These are phyloP conservation scores for Portevinia maculata DNA, from an alignment of 2,888 invertebrate genomes.

Conservation along the genomic window DNA sequence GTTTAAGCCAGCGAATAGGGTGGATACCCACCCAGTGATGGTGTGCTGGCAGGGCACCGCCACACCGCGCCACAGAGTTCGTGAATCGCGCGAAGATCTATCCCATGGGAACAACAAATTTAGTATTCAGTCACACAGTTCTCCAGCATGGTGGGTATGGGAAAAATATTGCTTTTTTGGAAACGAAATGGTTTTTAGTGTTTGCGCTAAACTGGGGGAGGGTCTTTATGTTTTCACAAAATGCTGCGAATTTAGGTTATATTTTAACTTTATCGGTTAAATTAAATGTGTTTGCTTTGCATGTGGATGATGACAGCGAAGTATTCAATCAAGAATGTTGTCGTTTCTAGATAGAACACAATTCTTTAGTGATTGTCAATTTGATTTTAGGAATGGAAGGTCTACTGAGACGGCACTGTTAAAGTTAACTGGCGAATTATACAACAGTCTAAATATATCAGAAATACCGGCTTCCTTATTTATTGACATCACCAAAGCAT, in stretches of 20 bases:
- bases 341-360: no score
- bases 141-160: conserved; percentile 40
- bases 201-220: conserved; percentile 39
- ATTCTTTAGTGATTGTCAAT: no score
- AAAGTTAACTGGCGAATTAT: no score
- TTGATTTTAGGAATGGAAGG: no score
- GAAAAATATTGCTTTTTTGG: conserved; percentile 67
- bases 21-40: conserved; percentile 67
- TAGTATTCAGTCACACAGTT: conserved; percentile 32
- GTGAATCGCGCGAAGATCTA: conserved; percentile 68
- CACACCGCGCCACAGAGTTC: conserved; percentile 44
- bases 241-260: conserved; percentile 4
- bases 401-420: no score
- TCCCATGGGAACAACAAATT: conserved; percentile 72
- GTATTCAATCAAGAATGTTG: no score
- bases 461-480: no score
- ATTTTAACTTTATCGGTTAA: conserved; percentile 52
- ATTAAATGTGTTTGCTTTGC: no score
- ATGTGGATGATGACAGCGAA: no score
- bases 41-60: conserved; percentile 41
- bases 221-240: background rate
- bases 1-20: conserved; percentile 62
- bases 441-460: no score
- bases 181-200: conserved; percentile 56
- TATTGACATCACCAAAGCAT: no score